phyloP scores from a whole-genome alignment of 2,888 invertebrate species.

The Linnaemya vulpina region DNA sequence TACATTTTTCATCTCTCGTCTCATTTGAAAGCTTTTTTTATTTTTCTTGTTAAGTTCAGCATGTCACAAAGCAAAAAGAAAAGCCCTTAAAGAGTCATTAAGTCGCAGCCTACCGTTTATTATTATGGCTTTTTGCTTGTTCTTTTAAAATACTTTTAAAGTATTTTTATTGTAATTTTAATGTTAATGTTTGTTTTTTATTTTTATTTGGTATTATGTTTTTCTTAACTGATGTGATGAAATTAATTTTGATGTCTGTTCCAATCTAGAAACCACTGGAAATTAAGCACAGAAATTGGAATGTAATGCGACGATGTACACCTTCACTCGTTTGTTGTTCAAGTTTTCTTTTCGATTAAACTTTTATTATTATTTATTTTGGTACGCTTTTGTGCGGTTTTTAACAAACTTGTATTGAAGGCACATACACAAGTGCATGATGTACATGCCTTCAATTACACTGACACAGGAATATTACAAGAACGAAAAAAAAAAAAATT shows the following conservation, averaged over 20 bases:
- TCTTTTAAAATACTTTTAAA: too few relatives aligned
- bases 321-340: conserved; percentile 31
- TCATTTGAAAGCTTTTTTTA: background rate
- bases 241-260: conserved; percentile 49
- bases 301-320: conserved; percentile 28
- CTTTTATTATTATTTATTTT: conserved; percentile 33
- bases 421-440: background rate
- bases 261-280: conserved; percentile 2
- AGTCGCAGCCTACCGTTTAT: conserved; percentile 13
- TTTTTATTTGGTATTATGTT: too few relatives aligned
- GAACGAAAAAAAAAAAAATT: background rate
- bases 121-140: background rate
- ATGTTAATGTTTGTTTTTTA: too few relatives aligned
- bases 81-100: conserved; percentile 9
- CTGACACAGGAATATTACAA: background rate
- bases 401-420: conserved; percentile 15
- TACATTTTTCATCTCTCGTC: background rate
- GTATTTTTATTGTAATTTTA: too few relatives aligned
- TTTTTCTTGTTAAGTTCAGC: background rate
- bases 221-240: conserved; percentile 23
- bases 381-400: conserved; percentile 40
- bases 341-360: conserved; percentile 59
- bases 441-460: background rate
- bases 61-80: background rate
- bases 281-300: conserved; percentile 15